These are phyloP conservation scores for Henricia sp. DNA, from an alignment of 53 echinoderm and acorn worm species.

Conservation along the genomic window DNA sequence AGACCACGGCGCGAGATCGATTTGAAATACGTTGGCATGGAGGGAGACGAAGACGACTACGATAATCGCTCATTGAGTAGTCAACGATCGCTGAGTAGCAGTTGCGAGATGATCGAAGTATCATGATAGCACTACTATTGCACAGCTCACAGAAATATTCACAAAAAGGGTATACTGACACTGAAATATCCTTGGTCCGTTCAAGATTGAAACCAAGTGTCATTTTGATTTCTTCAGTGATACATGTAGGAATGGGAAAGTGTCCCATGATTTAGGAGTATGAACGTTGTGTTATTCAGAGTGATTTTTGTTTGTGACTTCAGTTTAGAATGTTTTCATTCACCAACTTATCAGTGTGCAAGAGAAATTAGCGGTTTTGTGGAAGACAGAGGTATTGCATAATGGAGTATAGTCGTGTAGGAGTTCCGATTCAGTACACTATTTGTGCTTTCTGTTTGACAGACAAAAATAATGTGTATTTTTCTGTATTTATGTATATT, in stretches of 20 bases:
- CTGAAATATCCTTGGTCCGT: conserved; percentile 35
- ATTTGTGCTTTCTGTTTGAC: conserved; percentile 63
- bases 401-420: neutral
- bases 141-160: neutral
- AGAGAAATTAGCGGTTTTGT: conserved; percentile 9
- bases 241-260: neutral
- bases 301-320: conserved; percentile 15
- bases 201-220: conserved; percentile 25
- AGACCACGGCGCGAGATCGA: conserved; percentile 74
- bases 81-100: conserved; percentile 93
- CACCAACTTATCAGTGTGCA: conserved; percentile 54
- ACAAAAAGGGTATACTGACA: conserved; percentile 36
- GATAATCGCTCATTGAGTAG: conserved; percentile 94
- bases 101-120: conserved; percentile 99
- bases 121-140: conserved; percentile 81
- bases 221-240: neutral
- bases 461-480: conserved; percentile 60
- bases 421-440: conserved; percentile 57
- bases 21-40: conserved; percentile 71
- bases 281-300: conserved; percentile 2
- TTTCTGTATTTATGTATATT: conserved; percentile 59
- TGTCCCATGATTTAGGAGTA: neutral
- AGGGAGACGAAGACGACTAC: conserved; percentile 85
- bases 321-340: conserved; percentile 49
- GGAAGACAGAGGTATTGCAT: neutral